A percentile compares a stretch with the other conserved stretches of the same genome.
Evolutionary conservation across 2,888 invertebrate species (phyloP).

Genomic region (Neoaliturus tenellus): DNA sequence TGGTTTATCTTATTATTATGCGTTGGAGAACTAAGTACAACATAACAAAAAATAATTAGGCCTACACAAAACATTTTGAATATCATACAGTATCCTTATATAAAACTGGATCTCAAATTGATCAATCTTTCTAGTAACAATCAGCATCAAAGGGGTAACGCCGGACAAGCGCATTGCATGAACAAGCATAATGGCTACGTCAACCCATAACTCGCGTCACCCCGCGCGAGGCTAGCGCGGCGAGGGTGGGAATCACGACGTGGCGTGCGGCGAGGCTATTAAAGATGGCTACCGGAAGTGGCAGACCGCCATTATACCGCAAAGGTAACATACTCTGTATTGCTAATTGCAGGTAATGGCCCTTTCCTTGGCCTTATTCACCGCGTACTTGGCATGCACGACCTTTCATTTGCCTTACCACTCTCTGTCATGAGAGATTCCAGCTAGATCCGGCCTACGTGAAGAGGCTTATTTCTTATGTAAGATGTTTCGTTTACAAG

Average conservation of each 20-base stretch:
- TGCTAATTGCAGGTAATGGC: slow-evolving; percentile 47
- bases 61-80: too few species aligned
- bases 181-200: slow-evolving; percentile 7
- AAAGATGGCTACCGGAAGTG: slow-evolving; percentile 43
- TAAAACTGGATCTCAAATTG: too few species aligned
- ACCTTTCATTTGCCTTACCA: slow-evolving; percentile 16
- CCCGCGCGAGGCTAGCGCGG: background rate
- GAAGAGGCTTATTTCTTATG: too few species aligned
- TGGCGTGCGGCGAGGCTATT: slow-evolving; percentile 37
- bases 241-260: slow-evolving; percentile 34
- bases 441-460: too few species aligned
- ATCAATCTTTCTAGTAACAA: too few species aligned
- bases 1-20: too few species aligned
- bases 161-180: background rate
- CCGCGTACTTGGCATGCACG: slow-evolving; percentile 36
- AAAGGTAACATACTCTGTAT: slow-evolving; percentile 44
- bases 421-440: background rate
- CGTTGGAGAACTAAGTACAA: too few species aligned
- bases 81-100: too few species aligned
- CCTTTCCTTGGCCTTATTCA: slow-evolving; percentile 44
- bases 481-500: too few species aligned
- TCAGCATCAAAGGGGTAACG: too few species aligned
- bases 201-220: background rate
- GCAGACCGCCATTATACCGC: slow-evolving; percentile 24
- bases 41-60: too few species aligned